Percentiles rank a stretch among this genome's conserved stretches.
These are phyloP conservation scores for Actinemys pallida DNA, from an alignment of 2,113 vertebrate species.

Conservation along the genomic window DNA sequence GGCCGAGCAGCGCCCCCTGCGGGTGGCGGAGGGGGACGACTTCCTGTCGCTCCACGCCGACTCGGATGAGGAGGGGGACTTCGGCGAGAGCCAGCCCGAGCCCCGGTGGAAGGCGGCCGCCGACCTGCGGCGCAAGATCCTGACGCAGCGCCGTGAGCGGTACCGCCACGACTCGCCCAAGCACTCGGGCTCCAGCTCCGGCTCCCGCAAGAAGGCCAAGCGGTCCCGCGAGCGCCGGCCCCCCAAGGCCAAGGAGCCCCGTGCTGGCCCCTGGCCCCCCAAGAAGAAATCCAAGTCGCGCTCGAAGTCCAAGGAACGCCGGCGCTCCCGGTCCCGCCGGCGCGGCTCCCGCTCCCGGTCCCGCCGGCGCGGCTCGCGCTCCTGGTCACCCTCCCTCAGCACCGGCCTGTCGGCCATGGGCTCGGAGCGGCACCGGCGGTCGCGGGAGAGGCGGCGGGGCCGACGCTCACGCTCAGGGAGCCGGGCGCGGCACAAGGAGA, in stretches of 20 bases:
- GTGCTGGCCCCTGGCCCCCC: constrained; percentile 43
- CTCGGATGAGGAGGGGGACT: constrained; percentile 75
- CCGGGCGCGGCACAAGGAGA: constrained; percentile 76
- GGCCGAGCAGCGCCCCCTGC: constrained; percentile 69
- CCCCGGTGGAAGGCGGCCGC: constrained; percentile 84
- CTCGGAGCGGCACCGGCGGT: constrained; percentile 21
- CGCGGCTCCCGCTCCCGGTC: constrained; percentile 46
- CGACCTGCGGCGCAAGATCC: constrained; percentile 89
- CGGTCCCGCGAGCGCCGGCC: constrained; percentile 48
- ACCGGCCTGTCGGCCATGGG: constrained; percentile 38
- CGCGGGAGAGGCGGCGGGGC: constrained; percentile 10
- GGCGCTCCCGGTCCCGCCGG: constrained; percentile 68
- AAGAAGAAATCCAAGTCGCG: constrained; percentile 56
- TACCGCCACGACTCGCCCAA: constrained; percentile 71
- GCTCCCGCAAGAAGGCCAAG: constrained; percentile 70
- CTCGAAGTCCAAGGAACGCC: constrained; percentile 30
- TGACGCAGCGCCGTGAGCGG: constrained; percentile 86
- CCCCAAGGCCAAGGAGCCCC: constrained; percentile 53
- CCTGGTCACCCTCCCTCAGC: constrained; percentile 62
- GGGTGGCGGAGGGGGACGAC: constrained; percentile 84
- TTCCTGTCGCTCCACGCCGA: constrained; percentile 85
- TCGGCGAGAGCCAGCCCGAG: constrained; percentile 70
- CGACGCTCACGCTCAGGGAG: constrained; percentile 12
- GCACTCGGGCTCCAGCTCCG: constrained; percentile 30
- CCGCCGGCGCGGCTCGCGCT: constrained; percentile 67